Conservation (phyloP, 2,113 vertebrate genomes). For the human region GRCh38 chr21:38056501-38057000, state of each 20-base stretch:
- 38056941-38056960: not conserved
- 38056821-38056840: not conserved
- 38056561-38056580: not conserved
- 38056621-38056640: not conserved
- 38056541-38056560: not conserved
- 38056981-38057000: not conserved
- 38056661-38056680: not conserved
- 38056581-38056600: not conserved
- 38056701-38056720: fast-evolving
- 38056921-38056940: not conserved
- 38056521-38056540: not conserved
- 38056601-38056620: not conserved
- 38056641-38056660: too few species aligned
- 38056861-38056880: not conserved
- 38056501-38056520: not conserved
- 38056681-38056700: not conserved
- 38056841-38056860: not conserved
- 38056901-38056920: not conserved
- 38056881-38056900: not conserved
- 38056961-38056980: not conserved
- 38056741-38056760: not conserved
- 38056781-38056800: not conserved
- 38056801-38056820: not conserved
- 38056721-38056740: not conserved
- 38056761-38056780: not conserved